Evolutionary conservation across 2,888 invertebrate species (phyloP), one percentile per base, ranked within the genome.

Genomic region (Mycalesis mineus): DNA sequence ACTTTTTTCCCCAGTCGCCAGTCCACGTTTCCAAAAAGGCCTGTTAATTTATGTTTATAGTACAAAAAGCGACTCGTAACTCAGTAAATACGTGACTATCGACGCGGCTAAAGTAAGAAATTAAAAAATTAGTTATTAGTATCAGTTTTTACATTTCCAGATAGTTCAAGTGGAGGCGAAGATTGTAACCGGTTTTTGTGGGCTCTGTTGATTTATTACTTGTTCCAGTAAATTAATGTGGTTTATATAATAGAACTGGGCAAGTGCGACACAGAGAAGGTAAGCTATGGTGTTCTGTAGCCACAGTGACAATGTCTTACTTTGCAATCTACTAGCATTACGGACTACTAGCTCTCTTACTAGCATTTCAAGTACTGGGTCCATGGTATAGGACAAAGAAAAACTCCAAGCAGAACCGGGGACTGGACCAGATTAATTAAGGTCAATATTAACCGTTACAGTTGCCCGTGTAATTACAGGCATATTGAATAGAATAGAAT

Each of bases 1-100:
- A 37, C 17, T 53, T 53, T 53, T 53, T 53, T 53, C 42, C 9
- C 15, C 42, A 28, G 11, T 22, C 36, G 44, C 11, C 14, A 13
- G 53, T 11, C 14, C 45, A 44, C 53, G 44, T 44, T 45, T 14
- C 14, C 31, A n/a, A 37, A 33, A 36, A 53, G 36, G 44, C 45
- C 36, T 44, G 22, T 22, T 44, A 53, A 53, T 45, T 53, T 53
- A 44, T 37, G 28, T 8, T 37, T 37, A 37, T 17, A 36, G 7
- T n/a, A 28, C 45, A 53, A 53, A 53, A 53, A 53, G 44, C 33
- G 44, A 14, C 33, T 22, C 33, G 33, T 42, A 37, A 45, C 37
- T 45, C 9, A 1, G 37, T 29, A 28, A 33, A 33, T 14, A 36
- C 42, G 42, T 42, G 42, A 36, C 44, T 5, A 22, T 33, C 33